Evolutionary conservation across 2,888 invertebrate genomes (phyloP).

Genomic region (Monochamus alternatus): DNA sequence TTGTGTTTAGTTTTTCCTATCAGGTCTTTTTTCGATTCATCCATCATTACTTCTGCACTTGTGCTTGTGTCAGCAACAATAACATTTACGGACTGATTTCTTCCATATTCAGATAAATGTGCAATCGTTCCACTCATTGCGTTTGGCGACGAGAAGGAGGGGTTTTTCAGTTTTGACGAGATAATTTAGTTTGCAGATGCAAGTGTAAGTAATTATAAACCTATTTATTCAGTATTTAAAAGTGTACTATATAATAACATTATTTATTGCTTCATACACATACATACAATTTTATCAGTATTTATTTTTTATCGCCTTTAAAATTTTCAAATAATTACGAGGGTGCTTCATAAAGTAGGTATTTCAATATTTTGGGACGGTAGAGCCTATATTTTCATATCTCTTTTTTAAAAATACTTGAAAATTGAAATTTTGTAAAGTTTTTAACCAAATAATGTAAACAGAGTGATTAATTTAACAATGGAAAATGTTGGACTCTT

Average conservation of each 20-base stretch:
- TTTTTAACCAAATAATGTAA: too few relatives aligned
- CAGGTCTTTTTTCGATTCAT: constrained; percentile 14
- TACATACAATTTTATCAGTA: too few relatives aligned
- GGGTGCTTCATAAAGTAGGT: neutral
- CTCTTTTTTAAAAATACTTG: too few relatives aligned
- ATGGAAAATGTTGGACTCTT: too few relatives aligned
- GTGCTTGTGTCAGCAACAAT: neutral
- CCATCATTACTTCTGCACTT: constrained; percentile 7
- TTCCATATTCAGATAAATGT: neutral
- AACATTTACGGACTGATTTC: neutral
- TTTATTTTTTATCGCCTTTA: too few relatives aligned
- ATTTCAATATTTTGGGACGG: too few relatives aligned
- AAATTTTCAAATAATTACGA: neutral
- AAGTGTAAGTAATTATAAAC: neutral
- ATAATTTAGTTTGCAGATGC: neutral
- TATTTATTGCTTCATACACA: too few relatives aligned
- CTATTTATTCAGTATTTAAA: constrained; percentile 2
- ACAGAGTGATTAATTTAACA: too few relatives aligned
- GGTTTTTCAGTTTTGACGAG: neutral
- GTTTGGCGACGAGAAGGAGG: neutral
- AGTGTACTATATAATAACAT: neutral
- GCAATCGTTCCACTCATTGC: constrained; percentile 21
- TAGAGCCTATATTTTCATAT: too few relatives aligned
- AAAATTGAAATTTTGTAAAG: too few relatives aligned
- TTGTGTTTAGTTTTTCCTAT: constrained; percentile 35